Evolutionary conservation across 2,888 invertebrate species (phyloP).

Genomic region (Andrena bicolor): DNA sequence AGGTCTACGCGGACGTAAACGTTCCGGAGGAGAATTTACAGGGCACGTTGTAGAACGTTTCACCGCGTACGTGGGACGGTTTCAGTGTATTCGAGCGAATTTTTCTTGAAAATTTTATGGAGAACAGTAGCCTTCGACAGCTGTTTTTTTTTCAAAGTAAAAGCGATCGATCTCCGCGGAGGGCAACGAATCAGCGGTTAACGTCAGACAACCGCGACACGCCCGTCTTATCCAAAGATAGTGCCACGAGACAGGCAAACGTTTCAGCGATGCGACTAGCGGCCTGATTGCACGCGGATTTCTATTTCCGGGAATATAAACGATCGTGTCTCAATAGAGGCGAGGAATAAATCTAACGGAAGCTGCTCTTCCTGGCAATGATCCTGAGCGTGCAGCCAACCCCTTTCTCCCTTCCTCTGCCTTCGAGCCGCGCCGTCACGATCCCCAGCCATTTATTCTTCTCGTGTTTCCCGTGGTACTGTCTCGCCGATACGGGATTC

Average conservation of each 20-base stretch:
- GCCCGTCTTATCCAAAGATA: constrained; percentile 30
- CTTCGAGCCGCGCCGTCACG: constrained; percentile 34
- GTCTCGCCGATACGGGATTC: constrained; percentile 46
- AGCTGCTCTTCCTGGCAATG: constrained; percentile 68
- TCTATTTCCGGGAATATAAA: constrained; percentile 80
- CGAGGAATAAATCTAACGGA: constrained; percentile 79
- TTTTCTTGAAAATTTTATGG: no score
- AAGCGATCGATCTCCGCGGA: neutral
- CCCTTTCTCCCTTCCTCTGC: constrained; percentile 10
- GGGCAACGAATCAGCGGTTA: constrained; percentile 30
- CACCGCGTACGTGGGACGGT: neutral
- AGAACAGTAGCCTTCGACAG: no score
- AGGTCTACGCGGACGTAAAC: neutral
- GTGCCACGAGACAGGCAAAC: constrained; percentile 51
- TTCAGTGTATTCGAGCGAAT: no score
- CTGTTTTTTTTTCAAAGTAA: neutral
- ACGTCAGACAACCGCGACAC: constrained; percentile 49
- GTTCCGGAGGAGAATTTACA: neutral
- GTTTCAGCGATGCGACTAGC: constrained; percentile 65
- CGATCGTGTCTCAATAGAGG: constrained; percentile 78
- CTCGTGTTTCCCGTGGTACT: constrained; percentile 43
- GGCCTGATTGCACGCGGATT: constrained; percentile 71
- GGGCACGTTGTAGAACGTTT: neutral
- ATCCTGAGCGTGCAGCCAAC: constrained; percentile 57
- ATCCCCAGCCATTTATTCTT: constrained; percentile 64